Evolutionary conservation across 2,888 invertebrate species (phyloP).

Genomic region (Tridacna gigas): DNA sequence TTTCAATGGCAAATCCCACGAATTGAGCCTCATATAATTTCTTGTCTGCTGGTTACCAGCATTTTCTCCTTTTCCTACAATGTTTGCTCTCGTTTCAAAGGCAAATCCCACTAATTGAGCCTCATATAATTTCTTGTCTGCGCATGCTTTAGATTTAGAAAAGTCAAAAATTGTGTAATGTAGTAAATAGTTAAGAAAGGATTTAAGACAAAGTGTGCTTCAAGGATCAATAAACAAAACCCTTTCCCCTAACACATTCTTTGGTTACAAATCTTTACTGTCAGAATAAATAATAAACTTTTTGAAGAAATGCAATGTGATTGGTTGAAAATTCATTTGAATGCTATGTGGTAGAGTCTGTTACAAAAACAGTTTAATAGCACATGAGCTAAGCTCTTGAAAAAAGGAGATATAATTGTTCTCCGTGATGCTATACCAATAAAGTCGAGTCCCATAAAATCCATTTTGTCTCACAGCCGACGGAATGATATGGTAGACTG

Average conservation of each 20-base stretch:
- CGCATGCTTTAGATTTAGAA: not conserved
- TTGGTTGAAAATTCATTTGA: not conserved
- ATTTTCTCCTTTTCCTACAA: conserved; percentile 4
- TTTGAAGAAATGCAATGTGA: not conserved
- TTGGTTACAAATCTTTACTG: no score
- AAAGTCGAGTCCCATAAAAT: no score
- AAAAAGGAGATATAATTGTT: no score
- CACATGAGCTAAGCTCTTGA: no score
- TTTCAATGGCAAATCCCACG: no score
- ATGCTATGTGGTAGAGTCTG: not conserved
- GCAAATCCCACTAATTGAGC: not conserved
- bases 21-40: no score
- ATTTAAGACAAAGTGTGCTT: not conserved
- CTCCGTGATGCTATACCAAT: no score
- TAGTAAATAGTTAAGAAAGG: not conserved
- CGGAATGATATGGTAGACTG: no score
- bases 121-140: not conserved
- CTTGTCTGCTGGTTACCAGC: not conserved
- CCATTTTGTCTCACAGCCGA: no score
- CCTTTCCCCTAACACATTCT: no score
- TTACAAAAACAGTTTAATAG: not conserved
- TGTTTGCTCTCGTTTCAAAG: not conserved
- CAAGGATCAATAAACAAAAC: not conserved
- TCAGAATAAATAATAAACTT: no score
- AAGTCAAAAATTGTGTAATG: not conserved